phyloP scores from a whole-genome alignment of 2,888 invertebrate genomes.

The Drosophila lutescens region DNA sequence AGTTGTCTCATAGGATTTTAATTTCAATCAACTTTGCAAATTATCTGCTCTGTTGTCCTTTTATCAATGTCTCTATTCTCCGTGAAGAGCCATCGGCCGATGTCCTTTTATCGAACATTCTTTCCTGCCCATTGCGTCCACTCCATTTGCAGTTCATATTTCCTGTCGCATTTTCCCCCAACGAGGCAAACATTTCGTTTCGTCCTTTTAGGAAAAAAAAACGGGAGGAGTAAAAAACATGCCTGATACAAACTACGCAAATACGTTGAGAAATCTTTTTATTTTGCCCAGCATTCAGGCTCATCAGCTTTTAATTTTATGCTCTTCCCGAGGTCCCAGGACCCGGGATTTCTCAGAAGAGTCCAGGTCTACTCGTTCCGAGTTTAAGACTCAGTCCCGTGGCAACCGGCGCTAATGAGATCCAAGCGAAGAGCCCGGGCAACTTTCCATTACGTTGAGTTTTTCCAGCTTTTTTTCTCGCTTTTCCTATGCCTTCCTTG shows the following conservation, averaged over 20 bases:
- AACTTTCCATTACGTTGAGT: constrained; percentile 71
- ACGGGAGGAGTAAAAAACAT: background rate
- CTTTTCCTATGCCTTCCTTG: constrained; percentile 40
- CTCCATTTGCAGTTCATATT: constrained; percentile 44
- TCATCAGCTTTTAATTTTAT: constrained; percentile 82
- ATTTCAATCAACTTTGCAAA: constrained; percentile 9
- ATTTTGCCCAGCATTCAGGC: constrained; percentile 73
- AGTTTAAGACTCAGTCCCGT: constrained; percentile 39
- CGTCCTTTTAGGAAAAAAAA: background rate
- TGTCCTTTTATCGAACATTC: constrained; percentile 32
- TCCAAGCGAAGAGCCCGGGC: constrained; percentile 63
- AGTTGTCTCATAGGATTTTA: background rate
- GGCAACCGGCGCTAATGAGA: constrained; percentile 82
- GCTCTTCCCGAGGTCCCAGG: constrained; percentile 48
- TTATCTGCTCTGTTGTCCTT: constrained; percentile 4
- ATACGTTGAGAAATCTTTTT: constrained; percentile 76
- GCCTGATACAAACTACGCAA: constrained; percentile 57
- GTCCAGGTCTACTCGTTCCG: constrained; percentile 8
- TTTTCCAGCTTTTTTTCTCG: constrained; percentile 41
- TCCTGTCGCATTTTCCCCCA: constrained; percentile 34
- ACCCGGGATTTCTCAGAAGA: constrained; percentile 16
- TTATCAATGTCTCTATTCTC: background rate
- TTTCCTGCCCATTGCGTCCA: constrained; percentile 12
- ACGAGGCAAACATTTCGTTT: constrained; percentile 45
- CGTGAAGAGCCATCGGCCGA: background rate